Base-by-base conservation (phyloP, 2,797 vertebrate genomes). In the Crocodylus rhombifer region DNA sequence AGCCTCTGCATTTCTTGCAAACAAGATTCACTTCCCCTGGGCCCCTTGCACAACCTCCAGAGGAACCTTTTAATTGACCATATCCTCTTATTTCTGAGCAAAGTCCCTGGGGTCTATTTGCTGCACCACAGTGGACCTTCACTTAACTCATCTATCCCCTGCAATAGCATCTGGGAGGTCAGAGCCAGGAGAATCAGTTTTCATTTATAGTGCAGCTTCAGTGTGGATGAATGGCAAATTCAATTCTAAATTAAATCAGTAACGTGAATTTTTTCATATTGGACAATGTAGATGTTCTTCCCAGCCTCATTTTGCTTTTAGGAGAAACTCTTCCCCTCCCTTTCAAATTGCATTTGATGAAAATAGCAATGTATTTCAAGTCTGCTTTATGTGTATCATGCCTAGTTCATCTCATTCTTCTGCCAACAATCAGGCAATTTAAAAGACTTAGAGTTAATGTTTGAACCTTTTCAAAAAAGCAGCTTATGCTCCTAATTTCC, bases 401-500 rank as follows among this genome's bases (percentile, higher is more conserved):
- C n/a, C 63, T 77, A 74, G 60, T 77, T 88, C 2, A 76, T 92
- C 91, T 91, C 75, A 58, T 67, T 91, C 84, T 90, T 91, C 89
- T 9, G 3, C 79, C 88, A 93, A 90, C 90, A 92, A 74, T 84
- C 88, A 90, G 36, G 5, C 26, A 3, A 69, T 94, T 94, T 90
- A 91, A 90, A 91, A 95, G 92, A 86, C 92, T 91, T 89, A 87
- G 11, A 94, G 83, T 28, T 94, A 90, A 94, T 84, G 77, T 85
- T 87, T 81, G 77, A 94, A 7, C 42, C n/a, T 82, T 95, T 95
- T 83, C 58, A 82, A 86, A 94, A 96, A 87, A 90, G 20, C 36
- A 90, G 55, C 1, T 6, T 90, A 89, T 92, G 78, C 67, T 92
- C 15, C 88, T 97, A 94, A 96, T 97, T 96, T 96, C 76, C 75